phyloP scores from a whole-genome alignment of 1,140 invertebrate genomes.

The Lethrus apterus region DNA sequence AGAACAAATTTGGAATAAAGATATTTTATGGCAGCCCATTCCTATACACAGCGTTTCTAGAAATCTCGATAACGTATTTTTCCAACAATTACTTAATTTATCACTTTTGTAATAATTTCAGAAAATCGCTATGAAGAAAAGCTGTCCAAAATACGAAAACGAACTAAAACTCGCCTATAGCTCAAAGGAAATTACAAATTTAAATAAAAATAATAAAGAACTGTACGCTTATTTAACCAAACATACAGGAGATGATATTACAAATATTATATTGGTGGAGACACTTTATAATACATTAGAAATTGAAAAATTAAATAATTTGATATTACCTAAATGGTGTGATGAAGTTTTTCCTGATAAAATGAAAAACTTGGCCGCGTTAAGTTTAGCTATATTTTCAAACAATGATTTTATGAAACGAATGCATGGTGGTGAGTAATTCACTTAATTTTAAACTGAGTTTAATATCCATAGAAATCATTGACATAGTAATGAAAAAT shows the following conservation, averaged over 20 bases:
- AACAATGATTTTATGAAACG: conserved; percentile 62
- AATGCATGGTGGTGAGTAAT: conserved; percentile 58
- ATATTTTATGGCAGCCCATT: conserved; percentile 75
- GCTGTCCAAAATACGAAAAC: conserved; percentile 55
- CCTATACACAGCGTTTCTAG: conserved; percentile 54
- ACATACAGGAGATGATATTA: conserved; percentile 58
- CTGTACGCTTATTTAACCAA: conserved; percentile 57
- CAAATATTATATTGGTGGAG: conserved; percentile 59
- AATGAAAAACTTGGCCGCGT: conserved; percentile 57
- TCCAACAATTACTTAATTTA: conserved; percentile 2
- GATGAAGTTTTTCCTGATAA: conserved; percentile 59
- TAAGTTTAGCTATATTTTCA: conserved; percentile 62
- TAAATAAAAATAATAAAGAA: conserved; percentile 50
- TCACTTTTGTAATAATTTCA: conserved; percentile 35
- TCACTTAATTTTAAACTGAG: no score
- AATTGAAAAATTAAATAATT: conserved; percentile 57
- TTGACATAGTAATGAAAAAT: background rate
- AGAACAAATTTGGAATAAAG: conserved; percentile 59
- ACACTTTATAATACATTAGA: conserved; percentile 65
- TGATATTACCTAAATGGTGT: conserved; percentile 65
- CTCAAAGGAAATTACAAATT: conserved; percentile 46
- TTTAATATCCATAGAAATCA: no score
- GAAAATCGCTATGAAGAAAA: conserved; percentile 55
- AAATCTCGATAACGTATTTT: conserved; percentile 29
- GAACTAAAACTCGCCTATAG: conserved; percentile 48